Conservation (phyloP, 30 jellyfish, hydroid and myxozoan species). For the Sanderia malayensis region DNA sequence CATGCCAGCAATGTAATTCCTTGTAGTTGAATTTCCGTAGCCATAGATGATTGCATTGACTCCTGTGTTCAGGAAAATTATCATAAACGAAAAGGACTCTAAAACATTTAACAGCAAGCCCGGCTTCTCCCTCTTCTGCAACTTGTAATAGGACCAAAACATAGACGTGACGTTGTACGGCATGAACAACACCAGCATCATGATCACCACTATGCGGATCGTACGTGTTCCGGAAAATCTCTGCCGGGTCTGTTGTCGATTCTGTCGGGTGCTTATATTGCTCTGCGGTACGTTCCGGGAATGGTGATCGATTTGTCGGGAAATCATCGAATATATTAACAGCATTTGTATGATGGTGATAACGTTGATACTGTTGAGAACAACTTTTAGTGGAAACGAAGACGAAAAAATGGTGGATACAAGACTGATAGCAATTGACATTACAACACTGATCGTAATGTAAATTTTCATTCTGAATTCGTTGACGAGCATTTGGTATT, state of each 20-base stretch:
- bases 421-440: conserved; percentile 12
- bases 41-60: conserved; percentile 25
- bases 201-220: conserved; percentile 15
- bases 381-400: conserved; percentile 23
- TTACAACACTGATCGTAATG: not conserved
- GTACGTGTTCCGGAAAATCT: conserved; percentile 20
- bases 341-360: conserved; percentile 13
- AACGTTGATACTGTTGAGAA: conserved; percentile 12
- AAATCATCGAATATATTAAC: conserved; percentile 18
- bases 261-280: not conserved
- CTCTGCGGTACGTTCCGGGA: conserved; percentile 2
- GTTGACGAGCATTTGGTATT: conserved; percentile 23
- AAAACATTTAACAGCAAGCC: conserved; percentile 7
- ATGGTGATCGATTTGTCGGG: not conserved
- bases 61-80: conserved; percentile 24
- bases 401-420: conserved; percentile 34
- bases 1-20: conserved; percentile 14
- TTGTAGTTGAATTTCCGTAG: conserved; percentile 20
- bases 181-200: conserved; percentile 2
- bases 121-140: conserved; percentile 10
- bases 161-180: conserved; percentile 25
- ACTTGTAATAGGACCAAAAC: conserved; percentile 35
- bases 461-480: conserved; percentile 13
- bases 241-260: conserved; percentile 2
- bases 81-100: not conserved